These are phyloP conservation scores for Ageneiosus marmoratus DNA, from an alignment of 2,113 vertebrate genomes.

Conservation along the genomic window DNA sequence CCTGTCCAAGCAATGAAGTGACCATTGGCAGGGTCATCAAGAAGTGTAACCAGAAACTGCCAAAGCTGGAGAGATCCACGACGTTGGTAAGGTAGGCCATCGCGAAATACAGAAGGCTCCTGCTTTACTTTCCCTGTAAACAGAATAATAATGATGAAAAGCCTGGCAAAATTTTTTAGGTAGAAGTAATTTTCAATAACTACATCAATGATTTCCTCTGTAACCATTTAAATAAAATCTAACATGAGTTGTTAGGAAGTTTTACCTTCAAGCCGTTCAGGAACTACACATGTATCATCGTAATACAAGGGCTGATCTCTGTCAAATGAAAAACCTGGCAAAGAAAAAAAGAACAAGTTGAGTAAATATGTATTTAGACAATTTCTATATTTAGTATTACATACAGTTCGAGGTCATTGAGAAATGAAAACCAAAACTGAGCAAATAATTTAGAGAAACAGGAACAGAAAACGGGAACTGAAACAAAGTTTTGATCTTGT, in stretches of 20 bases:
- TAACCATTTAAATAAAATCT: not conserved
- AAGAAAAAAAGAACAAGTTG: conserved; percentile 21
- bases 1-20: conserved; percentile 98
- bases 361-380: not conserved
- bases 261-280: conserved; percentile 90
- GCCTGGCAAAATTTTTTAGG: conserved; percentile 44
- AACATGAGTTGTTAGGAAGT: not conserved
- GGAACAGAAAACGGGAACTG: not conserved
- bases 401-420: not conserved
- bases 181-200: not conserved
- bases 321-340: conserved; percentile 85
- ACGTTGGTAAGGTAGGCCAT: conserved; percentile 91
- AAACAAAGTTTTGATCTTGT: not conserved
- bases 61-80: conserved; percentile 95
- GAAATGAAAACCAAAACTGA: not conserved
- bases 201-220: not conserved
- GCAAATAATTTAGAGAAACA: not conserved
- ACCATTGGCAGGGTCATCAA: conserved; percentile 91
- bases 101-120: conserved; percentile 86
- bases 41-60: conserved; percentile 94
- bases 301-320: conserved; percentile 89
- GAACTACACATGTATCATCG: conserved; percentile 93
- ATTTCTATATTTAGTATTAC: not conserved
- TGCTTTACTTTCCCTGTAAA: conserved; percentile 89
- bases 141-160: conserved; percentile 21